phyloP scores from a whole-genome alignment of 2,888 invertebrate species.

The Cephus runcator region DNA sequence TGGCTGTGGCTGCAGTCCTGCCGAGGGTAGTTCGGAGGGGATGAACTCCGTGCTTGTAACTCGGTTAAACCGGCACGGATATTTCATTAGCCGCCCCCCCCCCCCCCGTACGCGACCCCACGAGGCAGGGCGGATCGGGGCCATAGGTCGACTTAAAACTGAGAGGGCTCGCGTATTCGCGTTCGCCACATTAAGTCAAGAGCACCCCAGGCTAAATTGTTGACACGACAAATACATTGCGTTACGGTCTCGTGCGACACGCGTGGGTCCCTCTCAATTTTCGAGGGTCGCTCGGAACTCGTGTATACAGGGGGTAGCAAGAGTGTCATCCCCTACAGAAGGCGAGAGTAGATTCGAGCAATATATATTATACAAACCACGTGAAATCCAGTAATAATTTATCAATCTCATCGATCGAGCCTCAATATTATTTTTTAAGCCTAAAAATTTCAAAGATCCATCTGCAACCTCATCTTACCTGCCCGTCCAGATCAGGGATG shows the following conservation, averaged over 20 bases:
- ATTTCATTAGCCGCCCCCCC: conserved; percentile 62
- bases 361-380: neutral
- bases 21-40: conserved; percentile 35
- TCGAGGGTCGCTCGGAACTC: neutral
- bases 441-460: accelerated
- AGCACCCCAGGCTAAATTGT: conserved; percentile 56
- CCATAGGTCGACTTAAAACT: conserved; percentile 8
- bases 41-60: conserved; percentile 46
- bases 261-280: conserved; percentile 23
- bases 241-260: conserved; percentile 36
- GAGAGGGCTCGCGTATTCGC: conserved; percentile 11
- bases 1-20: conserved; percentile 32
- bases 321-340: neutral
- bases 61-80: conserved; percentile 64
- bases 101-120: conserved; percentile 37
- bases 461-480: neutral
- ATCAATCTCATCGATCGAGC: accelerated
- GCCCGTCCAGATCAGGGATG: neutral
- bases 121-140: conserved; percentile 21
- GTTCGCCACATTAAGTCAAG: conserved; percentile 54
- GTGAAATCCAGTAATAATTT: neutral
- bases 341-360: neutral
- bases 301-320: neutral
- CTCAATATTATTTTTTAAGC: neutral
- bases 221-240: conserved; percentile 63